Base-by-base conservation (phyloP, 2,797 vertebrate genomes). In the Tadarida brasiliensis region DNA sequence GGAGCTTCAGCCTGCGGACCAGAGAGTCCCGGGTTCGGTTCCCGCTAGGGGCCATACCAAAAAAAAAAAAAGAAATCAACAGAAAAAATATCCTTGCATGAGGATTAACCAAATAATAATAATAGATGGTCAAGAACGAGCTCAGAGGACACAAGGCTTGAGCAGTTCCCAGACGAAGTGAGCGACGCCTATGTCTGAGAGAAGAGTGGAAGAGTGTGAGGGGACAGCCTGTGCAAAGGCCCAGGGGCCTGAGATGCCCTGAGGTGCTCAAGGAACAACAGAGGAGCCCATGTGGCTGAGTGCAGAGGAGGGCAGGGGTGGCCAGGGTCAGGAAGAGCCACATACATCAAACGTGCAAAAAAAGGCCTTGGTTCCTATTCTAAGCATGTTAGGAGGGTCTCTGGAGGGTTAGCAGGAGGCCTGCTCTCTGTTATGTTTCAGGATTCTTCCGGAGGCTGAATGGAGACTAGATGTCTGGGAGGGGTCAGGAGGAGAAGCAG, bases 341-440 rank as follows among this genome's bases (percentile, higher is more conserved):
- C 1, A 57, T 7, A 9, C 1, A 57, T 7, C 10, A 5, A 6
- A 26, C 28, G 0, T 12, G 30, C 19, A 51, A 51, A 51, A 8
- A 65, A n/a, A 63, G 30, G 33, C 83, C 19, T 61, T 0, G 10
- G 19, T 17, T 11, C 26, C n/a, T 71, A 2, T n/a, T n/a, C 26
- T n/a, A 28, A 22, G 65, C 4, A 20, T 33, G 57, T 30, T 12
- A 59, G 54, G 39, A n/a, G 61, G 54, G 67, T n/a, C 70, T 77
- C 17, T 30, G n/a, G 56, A 47, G 28, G 26, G 6, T n/a, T 49
- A 67, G 33, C 11, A n/a, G 84, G 17, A 74, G 47, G 4, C 5
- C 0, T 4, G 24, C 57, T 65, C 57, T 83, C 54, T 11, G 7
- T 20, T 33, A 11, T 7, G 47, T 59, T 49, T 28, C 33, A 56